These are phyloP conservation scores for Erebia palarica DNA, from an alignment of 2,888 invertebrate species.

Conservation along the genomic window DNA sequence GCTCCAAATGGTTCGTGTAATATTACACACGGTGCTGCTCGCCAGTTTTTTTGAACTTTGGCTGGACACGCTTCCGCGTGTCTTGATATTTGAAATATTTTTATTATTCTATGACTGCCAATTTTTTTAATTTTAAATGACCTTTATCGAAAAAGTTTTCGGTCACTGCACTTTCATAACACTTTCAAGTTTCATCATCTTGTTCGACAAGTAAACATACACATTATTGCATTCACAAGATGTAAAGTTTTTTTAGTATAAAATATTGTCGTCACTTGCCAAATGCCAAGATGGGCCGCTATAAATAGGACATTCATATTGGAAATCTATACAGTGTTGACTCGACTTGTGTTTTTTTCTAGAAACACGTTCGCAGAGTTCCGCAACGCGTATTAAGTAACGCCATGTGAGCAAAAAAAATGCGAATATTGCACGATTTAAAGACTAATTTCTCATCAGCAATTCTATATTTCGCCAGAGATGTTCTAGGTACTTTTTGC, in stretches of 20 bases:
- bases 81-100: too few relatives aligned
- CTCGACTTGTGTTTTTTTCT: background rate
- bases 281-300: background rate
- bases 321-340: background rate
- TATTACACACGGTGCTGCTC: too few relatives aligned
- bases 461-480: too few relatives aligned
- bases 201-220: background rate
- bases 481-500: too few relatives aligned
- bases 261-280: background rate
- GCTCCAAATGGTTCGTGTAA: too few relatives aligned
- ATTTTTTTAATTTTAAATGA: too few relatives aligned
- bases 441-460: background rate
- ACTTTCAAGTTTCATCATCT: background rate
- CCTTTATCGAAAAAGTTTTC: too few relatives aligned
- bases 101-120: too few relatives aligned
- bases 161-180: too few relatives aligned
- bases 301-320: conserved; percentile 6
- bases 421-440: background rate
- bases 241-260: background rate
- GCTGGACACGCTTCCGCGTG: too few relatives aligned
- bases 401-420: background rate
- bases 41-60: too few relatives aligned
- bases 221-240: background rate
- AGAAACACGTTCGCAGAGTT: background rate
- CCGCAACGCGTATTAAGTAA: background rate